Conservation (phyloP, 2,113 vertebrate species). For the Crotalus viridis region DNA sequence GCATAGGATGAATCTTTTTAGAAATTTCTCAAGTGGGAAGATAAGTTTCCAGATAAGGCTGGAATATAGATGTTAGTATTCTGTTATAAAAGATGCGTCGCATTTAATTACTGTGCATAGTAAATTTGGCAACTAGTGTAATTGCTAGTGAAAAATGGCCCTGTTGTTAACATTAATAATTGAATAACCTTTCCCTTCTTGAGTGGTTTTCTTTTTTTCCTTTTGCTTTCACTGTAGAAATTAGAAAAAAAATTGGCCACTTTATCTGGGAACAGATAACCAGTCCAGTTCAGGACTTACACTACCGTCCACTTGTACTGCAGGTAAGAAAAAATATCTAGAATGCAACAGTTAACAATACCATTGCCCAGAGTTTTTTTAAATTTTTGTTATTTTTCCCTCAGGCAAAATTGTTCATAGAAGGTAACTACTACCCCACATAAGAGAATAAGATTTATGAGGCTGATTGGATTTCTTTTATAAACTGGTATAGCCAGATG, state of each 20-base stretch:
- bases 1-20: background rate
- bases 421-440: background rate
- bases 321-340: slow-evolving; percentile 63
- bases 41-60: background rate
- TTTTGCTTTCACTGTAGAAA: slow-evolving; percentile 64
- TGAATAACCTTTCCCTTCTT: background rate
- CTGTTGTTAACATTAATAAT: background rate
- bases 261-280: slow-evolving; percentile 76
- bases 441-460: background rate
- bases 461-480: background rate
- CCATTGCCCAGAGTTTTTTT: background rate
- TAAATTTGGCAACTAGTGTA: background rate
- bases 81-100: background rate
- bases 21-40: background rate
- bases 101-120: background rate
- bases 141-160: background rate
- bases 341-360: background rate
- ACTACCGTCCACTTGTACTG: background rate
- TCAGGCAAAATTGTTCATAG: background rate
- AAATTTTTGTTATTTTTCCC: background rate
- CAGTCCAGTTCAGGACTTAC: background rate
- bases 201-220: background rate
- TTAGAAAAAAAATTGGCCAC: slow-evolving; percentile 69
- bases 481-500: background rate
- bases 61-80: background rate